These are phyloP conservation scores for Trichonephila inaurata DNA, from an alignment of 1,140 invertebrate species.

Conservation along the genomic window DNA sequence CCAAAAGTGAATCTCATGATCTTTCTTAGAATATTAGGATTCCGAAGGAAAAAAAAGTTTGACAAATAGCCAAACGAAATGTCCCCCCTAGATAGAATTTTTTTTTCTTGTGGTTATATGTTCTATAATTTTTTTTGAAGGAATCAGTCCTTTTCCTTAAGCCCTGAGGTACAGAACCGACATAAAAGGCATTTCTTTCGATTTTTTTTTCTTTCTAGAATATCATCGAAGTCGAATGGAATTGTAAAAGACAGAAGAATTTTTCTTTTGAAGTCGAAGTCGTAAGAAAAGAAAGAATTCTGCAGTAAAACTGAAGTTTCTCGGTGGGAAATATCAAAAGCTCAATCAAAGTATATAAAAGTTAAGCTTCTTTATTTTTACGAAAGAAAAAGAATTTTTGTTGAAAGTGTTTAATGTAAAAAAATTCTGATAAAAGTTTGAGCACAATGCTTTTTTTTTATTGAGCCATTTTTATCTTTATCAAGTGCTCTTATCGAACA, in stretches of 20 bases:
- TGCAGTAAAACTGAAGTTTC: neutral
- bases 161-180: neutral
- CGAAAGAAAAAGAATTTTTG: neutral
- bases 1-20: constrained; percentile 8
- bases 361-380: neutral
- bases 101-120: neutral
- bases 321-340: neutral
- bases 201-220: neutral
- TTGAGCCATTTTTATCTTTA: too few species aligned
- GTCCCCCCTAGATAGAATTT: neutral
- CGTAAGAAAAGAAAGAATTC: neutral
- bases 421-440: neutral
- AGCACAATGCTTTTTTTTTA: too few species aligned
- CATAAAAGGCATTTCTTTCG: neutral
- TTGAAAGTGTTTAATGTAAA: neutral
- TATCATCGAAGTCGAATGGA: neutral
- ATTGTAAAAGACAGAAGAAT: neutral
- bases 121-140: neutral
- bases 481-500: too few species aligned
- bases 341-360: neutral
- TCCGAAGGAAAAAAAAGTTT: neutral
- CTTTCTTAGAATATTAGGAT: constrained; percentile 15
- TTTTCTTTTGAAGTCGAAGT: neutral
- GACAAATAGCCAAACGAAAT: neutral
- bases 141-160: neutral